Conservation (phyloP, 2,797 vertebrate genomes). For the Orientallactaga sibirica region DNA sequence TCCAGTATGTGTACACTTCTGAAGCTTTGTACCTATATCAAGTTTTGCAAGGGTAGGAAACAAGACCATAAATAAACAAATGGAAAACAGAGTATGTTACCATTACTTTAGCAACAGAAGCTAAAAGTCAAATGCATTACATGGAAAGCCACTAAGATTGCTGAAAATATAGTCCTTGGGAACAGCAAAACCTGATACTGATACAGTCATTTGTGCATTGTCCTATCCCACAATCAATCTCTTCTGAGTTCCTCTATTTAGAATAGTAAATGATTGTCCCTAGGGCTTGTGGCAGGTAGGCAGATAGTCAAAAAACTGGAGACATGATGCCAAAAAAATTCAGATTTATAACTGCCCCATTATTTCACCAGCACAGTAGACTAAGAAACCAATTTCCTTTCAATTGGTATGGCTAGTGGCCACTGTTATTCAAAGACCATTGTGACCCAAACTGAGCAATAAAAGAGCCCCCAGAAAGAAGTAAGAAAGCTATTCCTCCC, state of each 20-base stretch:
- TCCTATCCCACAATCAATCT: constrained; percentile 53
- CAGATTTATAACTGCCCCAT: constrained; percentile 59
- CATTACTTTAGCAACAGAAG: constrained; percentile 60
- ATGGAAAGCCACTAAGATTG: constrained; percentile 55
- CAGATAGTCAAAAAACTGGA: constrained; percentile 56
- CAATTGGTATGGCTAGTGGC: constrained; percentile 52
- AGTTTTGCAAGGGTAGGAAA: constrained; percentile 83
- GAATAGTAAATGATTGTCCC: constrained; percentile 61
- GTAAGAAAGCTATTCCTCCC: constrained; percentile 26
- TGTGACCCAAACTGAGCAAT: constrained; percentile 58
- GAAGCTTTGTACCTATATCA: constrained; percentile 83
- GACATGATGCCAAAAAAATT: constrained; percentile 56
- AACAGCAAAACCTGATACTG: not conserved
- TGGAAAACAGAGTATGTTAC: constrained; percentile 76
- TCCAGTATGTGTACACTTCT: constrained; percentile 78
- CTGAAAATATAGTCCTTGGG: constrained; percentile 65
- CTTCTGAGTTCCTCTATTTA: constrained; percentile 35
- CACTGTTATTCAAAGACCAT: constrained; percentile 71
- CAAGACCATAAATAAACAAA: constrained; percentile 87
- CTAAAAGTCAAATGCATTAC: constrained; percentile 62
- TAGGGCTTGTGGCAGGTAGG: constrained; percentile 46
- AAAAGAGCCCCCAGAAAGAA: constrained; percentile 52
- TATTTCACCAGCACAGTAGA: constrained; percentile 63
- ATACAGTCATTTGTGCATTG: constrained; percentile 51
- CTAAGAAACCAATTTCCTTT: constrained; percentile 68